Evolutionary conservation across 2,113 vertebrate genomes (phyloP).

Genomic region (Crotalus viridis): DNA sequence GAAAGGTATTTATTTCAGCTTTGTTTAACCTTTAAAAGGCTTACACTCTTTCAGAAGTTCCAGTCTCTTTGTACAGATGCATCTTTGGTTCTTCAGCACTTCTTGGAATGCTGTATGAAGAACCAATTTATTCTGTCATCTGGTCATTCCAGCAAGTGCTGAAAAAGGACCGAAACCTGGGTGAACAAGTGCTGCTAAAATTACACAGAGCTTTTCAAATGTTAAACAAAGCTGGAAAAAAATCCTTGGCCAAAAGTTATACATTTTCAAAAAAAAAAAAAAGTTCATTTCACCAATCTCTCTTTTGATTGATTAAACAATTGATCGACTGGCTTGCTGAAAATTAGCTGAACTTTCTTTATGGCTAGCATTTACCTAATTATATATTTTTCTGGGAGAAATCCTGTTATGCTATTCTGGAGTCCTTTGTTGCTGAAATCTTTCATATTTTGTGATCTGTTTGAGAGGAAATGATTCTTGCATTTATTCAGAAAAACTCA

Average conservation of each 20-base stretch:
- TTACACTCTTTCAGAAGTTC: neutral
- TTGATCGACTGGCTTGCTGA: neutral
- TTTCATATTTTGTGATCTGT: neutral
- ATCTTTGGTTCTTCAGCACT: neutral
- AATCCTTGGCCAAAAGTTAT: neutral
- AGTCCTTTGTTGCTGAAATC: neutral
- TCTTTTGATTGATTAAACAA: neutral
- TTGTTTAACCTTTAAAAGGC: neutral
- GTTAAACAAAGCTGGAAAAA: neutral
- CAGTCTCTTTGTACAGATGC: neutral
- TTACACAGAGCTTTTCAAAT: neutral
- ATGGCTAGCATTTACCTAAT: neutral
- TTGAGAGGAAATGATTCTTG: neutral
- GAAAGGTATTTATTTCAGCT: neutral
- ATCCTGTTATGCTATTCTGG: neutral
- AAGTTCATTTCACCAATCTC: neutral
- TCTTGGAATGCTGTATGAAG: neutral
- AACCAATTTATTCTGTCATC: neutral
- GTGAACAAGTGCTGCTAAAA: neutral
- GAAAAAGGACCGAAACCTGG: neutral
- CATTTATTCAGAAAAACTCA: neutral
- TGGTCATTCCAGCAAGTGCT: neutral
- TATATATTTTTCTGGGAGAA: neutral
- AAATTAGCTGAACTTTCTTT: neutral
- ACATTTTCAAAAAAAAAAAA: neutral